These are phyloP conservation scores for Polymixis lichenea DNA, from an alignment of 2,888 invertebrate genomes.

Conservation along the genomic window DNA sequence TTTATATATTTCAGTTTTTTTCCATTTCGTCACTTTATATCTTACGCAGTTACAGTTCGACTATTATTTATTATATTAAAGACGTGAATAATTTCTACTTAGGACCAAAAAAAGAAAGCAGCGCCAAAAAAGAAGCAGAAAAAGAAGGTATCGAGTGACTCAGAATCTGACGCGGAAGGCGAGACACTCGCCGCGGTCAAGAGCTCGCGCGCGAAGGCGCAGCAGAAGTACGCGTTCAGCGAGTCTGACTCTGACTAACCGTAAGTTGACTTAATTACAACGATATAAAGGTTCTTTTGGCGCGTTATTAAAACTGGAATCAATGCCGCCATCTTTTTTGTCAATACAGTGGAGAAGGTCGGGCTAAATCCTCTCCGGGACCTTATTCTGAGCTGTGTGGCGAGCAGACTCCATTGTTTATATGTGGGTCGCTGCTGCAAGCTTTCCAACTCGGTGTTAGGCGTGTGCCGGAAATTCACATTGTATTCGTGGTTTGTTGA, in stretches of 20 bases:
- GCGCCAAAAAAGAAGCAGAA: slow-evolving; percentile 84
- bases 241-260: slow-evolving; percentile 80
- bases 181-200: slow-evolving; percentile 55
- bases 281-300: too few species aligned
- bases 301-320: too few species aligned
- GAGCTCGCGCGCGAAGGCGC: slow-evolving; percentile 74
- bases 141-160: slow-evolving; percentile 79
- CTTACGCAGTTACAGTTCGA: background rate
- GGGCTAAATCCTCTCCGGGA: too few species aligned
- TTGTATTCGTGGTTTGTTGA: too few species aligned
- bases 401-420: too few species aligned
- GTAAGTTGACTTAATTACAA: slow-evolving; percentile 10
- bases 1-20: background rate
- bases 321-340: too few species aligned
- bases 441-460: too few species aligned
- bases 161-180: slow-evolving; percentile 70
- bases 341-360: too few species aligned
- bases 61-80: background rate
- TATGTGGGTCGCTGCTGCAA: too few species aligned
- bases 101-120: slow-evolving; percentile 82
- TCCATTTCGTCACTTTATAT: background rate
- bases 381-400: too few species aligned
- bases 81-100: background rate
- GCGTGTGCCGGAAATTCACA: too few species aligned
- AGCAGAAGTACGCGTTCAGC: slow-evolving; percentile 86